Base-by-base conservation (phyloP, 2,113 vertebrate species). In the Procavia capensis region DNA sequence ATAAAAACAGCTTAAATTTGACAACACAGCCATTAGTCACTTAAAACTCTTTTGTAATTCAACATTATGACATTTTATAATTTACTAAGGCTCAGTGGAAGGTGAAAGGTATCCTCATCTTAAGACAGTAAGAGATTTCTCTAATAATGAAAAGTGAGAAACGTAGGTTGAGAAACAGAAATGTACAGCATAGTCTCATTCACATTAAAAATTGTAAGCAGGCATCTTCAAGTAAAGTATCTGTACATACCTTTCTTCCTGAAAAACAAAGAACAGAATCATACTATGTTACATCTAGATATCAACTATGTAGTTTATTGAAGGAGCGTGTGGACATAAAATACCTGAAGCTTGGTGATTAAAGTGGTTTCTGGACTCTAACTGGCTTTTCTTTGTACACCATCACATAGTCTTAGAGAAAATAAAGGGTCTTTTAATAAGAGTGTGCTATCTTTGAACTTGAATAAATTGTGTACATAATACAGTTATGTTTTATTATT, bases 201-300 rank as follows among this genome's bases (percentile, higher is more conserved):
- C 59, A 88, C n/a, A 54, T 84, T 63, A 75, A 94, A 95, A 84
- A 85, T 7, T 29, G 8, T 75, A 36, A 59, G 14, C 57, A 29
- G n/a, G 85, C 68, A 88, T 78, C 22, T 43, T 78, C 66, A 92
- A 79, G 57, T 57, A 39, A 72, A 91, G 87, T 61, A 74, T 61
- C 25, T 64, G 7, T 39, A 81, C 66, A 25, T 0, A 70, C 20
- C 31, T 80, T n/a, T 86, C 19, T 82, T 88, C 36, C 43, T 78
- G 36, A 97, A 84, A 90, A 94, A 88, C n/a, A 94, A 14, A 78
- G 22, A 81, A 74, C 2, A 72, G 25, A 80, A 94, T 47, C 59
- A 83, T 78, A 75, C 13, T 83, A 61, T n/a, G 74, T 93, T 90
- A 91, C 2, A 92, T 82, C 27, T 54, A 90, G 34, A 57, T 47